Evolutionary conservation across 2,888 invertebrate species (phyloP).

Genomic region (Dioctria linearis): DNA sequence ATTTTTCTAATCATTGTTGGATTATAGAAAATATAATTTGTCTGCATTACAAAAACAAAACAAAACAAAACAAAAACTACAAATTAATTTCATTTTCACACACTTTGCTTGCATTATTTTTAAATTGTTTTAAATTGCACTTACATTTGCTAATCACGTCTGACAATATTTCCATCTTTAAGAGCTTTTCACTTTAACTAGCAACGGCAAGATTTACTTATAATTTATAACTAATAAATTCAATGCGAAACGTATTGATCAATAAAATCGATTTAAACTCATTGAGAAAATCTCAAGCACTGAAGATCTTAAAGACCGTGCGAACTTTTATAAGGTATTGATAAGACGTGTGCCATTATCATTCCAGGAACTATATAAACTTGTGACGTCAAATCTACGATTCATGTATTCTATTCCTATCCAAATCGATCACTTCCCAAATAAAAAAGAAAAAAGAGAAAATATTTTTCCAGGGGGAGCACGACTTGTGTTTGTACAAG

Average conservation of each 20-base stretch:
- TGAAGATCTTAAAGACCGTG: background rate
- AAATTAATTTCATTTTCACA: background rate
- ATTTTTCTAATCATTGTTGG: no score
- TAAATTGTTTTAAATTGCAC: background rate
- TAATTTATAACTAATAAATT: no score
- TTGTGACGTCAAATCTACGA: background rate
- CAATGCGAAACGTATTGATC: background rate
- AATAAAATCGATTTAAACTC: background rate
- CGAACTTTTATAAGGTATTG: constrained; percentile 1
- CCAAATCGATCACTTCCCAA: background rate
- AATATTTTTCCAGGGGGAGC: background rate
- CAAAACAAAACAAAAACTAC: constrained; percentile 1
- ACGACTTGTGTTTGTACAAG: background rate
- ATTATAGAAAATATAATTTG: no score
- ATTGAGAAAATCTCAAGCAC: background rate
- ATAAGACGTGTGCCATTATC: background rate
- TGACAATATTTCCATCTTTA: background rate
- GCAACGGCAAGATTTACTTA: background rate
- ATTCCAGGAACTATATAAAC: background rate
- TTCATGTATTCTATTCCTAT: background rate
- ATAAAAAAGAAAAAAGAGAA: background rate
- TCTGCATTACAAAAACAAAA: background rate
- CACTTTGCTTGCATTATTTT: no score
- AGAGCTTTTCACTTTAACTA: background rate
- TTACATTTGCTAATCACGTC: background rate